Evolutionary conservation across 2,113 vertebrate genomes (phyloP).

Genomic region (Rhipidura dahli): DNA sequence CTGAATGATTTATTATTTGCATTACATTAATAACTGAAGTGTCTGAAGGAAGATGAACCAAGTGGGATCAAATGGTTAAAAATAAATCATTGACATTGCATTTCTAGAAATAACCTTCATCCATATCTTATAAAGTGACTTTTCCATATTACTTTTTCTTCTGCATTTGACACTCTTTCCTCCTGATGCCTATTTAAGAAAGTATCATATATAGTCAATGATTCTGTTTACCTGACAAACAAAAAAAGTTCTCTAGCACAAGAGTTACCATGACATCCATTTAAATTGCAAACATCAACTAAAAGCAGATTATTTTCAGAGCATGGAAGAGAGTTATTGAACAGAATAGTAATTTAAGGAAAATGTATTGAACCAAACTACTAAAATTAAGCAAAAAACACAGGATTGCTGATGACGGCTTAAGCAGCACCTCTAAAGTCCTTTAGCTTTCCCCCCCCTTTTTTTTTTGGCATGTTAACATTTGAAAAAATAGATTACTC

Average conservation of each 20-base stretch:
- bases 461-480: background rate
- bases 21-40: conserved; percentile 34
- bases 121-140: background rate
- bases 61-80: conserved; percentile 9
- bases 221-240: background rate
- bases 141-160: background rate
- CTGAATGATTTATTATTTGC: conserved; percentile 6
- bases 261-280: background rate
- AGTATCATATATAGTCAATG: background rate
- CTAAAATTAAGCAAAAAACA: background rate
- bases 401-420: background rate
- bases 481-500: background rate
- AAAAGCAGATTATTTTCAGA: background rate
- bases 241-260: background rate
- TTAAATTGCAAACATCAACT: background rate
- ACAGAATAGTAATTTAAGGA: background rate
- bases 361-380: background rate
- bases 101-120: background rate
- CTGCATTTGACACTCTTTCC: background rate
- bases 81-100: background rate
- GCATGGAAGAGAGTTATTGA: background rate
- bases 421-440: background rate
- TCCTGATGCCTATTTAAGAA: background rate
- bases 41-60: conserved; percentile 14
- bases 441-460: background rate